phyloP scores from a whole-genome alignment of 2,888 invertebrate species.

The Drosophila mettleri region DNA sequence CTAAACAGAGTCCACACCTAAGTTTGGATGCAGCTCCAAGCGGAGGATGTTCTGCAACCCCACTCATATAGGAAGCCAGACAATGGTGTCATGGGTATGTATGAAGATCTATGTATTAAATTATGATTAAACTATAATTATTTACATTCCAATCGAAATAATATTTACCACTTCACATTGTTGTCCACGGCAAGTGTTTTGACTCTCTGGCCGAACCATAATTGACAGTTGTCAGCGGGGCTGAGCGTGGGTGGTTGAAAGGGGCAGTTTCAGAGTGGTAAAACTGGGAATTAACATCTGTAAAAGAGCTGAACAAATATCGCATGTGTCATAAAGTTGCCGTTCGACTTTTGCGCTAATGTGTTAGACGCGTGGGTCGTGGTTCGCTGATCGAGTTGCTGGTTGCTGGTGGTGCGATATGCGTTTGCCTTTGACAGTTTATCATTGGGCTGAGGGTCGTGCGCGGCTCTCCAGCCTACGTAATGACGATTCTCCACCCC shows the following conservation, averaged over 20 bases:
- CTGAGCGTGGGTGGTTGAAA: neutral
- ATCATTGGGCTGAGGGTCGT: constrained; percentile 5
- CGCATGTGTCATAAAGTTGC: constrained; percentile 4
- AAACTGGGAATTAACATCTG: constrained; percentile 5
- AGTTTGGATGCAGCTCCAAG: too few relatives aligned
- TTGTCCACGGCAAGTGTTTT: neutral
- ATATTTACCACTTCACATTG: neutral
- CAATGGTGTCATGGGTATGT: too few relatives aligned
- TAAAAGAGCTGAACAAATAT: constrained; percentile 3
- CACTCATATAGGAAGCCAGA: too few relatives aligned
- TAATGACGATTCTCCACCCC: neutral
- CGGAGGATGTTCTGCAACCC: too few relatives aligned
- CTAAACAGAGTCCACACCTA: too few relatives aligned
- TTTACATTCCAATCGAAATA: too few relatives aligned
- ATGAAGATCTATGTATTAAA: too few relatives aligned
- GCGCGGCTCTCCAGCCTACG: neutral
- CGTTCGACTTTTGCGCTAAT: constrained; percentile 1
- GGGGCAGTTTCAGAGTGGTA: neutral
- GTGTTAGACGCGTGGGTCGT: constrained; percentile 7
- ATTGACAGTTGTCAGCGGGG: neutral
- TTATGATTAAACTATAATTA: too few relatives aligned
- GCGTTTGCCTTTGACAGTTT: constrained; percentile 5
- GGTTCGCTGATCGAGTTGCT: neutral
- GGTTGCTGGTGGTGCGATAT: neutral
- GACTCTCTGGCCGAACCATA: neutral